Conservation (phyloP, 2,888 invertebrate genomes). For the Drosophila nr. fundita region DNA sequence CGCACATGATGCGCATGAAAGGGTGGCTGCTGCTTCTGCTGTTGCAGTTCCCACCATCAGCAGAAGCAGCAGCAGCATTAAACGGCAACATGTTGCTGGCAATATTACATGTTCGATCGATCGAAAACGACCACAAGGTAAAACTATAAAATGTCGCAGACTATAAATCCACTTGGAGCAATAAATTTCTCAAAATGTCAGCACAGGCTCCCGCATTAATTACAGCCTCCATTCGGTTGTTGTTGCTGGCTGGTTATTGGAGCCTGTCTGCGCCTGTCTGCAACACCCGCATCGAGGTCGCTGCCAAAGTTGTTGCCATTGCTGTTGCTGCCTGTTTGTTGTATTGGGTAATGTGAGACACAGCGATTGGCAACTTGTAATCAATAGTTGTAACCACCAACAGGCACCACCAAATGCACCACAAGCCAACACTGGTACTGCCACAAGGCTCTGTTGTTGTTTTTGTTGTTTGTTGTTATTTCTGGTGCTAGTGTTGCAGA, state of each 20-base stretch:
- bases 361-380: constrained; percentile 74
- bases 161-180: constrained; percentile 81
- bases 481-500: constrained; percentile 28
- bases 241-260: constrained; percentile 53
- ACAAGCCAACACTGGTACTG: constrained; percentile 42
- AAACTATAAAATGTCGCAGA: constrained; percentile 81
- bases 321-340: constrained; percentile 36
- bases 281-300: constrained; percentile 74
- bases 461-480: constrained; percentile 15
- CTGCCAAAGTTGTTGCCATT: constrained; percentile 25
- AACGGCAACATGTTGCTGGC: constrained; percentile 67
- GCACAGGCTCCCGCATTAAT: constrained; percentile 83
- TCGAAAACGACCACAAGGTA: constrained; percentile 71
- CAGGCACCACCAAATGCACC: constrained; percentile 70
- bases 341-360: constrained; percentile 74
- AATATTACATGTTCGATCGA: constrained; percentile 65
- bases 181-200: constrained; percentile 81
- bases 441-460: constrained; percentile 26
- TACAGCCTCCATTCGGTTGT: constrained; percentile 65
- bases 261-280: constrained; percentile 74
- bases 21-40: constrained; percentile 51
- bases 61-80: constrained; percentile 19
- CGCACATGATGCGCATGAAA: constrained; percentile 82
- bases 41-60: constrained; percentile 34
- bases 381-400: constrained; percentile 80